Base-by-base conservation (phyloP, 2,797 vertebrate species). In the Macroramphosus scolopax region DNA sequence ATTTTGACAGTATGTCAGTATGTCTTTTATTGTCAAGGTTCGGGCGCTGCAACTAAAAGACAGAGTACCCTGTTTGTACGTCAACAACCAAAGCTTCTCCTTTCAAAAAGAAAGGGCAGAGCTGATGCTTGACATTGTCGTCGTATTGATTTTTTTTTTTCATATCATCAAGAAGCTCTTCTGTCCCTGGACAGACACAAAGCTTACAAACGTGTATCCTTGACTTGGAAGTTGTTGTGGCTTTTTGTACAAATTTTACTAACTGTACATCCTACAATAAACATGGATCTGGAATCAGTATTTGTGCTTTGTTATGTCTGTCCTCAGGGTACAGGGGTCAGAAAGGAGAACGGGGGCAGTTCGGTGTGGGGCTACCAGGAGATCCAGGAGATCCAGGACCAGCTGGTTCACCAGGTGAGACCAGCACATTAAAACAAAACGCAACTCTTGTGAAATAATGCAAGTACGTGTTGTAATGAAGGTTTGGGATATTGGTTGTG, bases 321-420 rank as follows among this genome's bases (percentile, higher is more conserved):
- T 77, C 55, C 51, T 25, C 83, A 98, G 97, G 97, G 69, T 93
- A 95, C 87, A 90, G 97, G 77, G 97, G 97, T 80, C 95, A 96
- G 87, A 99, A 99, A 84, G 97, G 97, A 70, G 96, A 99, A 80
- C 88, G 97, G 82, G 97, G 97, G 5, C 95, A 98, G 80, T 87
- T 96, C 57, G 96, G 97, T 56, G 87, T 96, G 69, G 95, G 93
- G 58, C 84, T 97, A 45, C 90, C 91, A 28, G 96, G 97, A 78
- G 88, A 90, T 63, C 90, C 91, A 28, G 96, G 97, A 78, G 88
- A 90, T 63, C 88, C 91, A 12, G 97, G 96, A 61, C 81, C 89
- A 18, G 82, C 85, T 7, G 95, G 95, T 20, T 82, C 90, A 70
- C 86, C 92, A 92, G 96, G 97, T 98, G 92, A 83, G 65, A 48